phyloP scores from a whole-genome alignment of 1,140 invertebrate genomes.

The Myzus persicae region DNA sequence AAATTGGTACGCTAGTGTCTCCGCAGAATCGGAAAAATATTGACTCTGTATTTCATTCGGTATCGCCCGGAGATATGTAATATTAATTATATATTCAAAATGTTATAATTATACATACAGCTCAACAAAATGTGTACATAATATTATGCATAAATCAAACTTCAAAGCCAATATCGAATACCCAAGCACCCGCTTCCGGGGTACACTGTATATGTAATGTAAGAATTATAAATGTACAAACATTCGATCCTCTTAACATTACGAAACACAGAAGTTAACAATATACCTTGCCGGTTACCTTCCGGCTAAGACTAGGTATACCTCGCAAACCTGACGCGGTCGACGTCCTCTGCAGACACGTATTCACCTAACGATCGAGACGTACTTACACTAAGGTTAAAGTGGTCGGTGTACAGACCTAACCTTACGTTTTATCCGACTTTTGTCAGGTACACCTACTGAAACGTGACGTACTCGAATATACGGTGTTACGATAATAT shows the following conservation, averaged over 20 bases:
- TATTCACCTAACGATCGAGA: no score
- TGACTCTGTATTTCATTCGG: not conserved
- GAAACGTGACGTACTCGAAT: not conserved
- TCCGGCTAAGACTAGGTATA: no score
- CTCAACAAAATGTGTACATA: not conserved
- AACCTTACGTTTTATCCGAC: not conserved
- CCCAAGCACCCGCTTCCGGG: not conserved
- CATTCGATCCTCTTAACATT: no score
- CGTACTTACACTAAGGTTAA: no score
- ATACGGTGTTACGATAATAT: no score
- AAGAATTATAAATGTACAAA: not conserved
- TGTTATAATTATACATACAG: not conserved
- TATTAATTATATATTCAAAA: conserved; percentile 1
- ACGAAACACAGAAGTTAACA: not conserved
- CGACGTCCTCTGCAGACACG: no score
- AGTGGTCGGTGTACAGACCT: not conserved
- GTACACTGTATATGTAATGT: no score
- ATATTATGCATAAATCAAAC: not conserved
- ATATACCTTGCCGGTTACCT: not conserved
- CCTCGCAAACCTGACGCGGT: no score
- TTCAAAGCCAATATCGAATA: not conserved
- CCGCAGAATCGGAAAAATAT: not conserved
- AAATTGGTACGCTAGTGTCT: not conserved
- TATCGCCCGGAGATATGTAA: not conserved
- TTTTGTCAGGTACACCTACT: not conserved